Base-by-base conservation (phyloP, 2,797 vertebrate genomes). In the Ceryle rudis region DNA sequence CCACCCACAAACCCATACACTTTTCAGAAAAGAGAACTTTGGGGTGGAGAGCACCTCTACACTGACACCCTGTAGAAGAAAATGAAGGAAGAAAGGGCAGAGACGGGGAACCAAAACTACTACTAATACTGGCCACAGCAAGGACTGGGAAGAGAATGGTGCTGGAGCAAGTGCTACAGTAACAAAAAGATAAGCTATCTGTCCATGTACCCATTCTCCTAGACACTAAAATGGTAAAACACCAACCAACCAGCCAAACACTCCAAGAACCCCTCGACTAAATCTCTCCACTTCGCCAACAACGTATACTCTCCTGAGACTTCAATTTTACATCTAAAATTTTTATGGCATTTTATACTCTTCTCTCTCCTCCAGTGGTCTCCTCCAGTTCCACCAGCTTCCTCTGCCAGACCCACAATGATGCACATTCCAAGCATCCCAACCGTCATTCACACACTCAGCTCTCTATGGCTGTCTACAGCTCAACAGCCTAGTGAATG, bases 261-360 rank as follows among this genome's bases (percentile, higher is more conserved):
- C 58, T 3, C 10, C 5, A 5, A 12, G 23, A 20, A 10, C 0
- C 2, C 3, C 41, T 29, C 6, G 23, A 12, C 22, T 26, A 67
- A 57, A 28, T 55, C n/a, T 41, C 46, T 66, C 37, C 0, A 0
- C 21, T 81, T 81, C 29, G 23, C 19, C 39, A 51, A 9, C 11
- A 60, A 41, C 2, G 3, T 19, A 19, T 9, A 14, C 5, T 37
- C 8, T 52, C 23, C 25, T 9, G 7, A 28, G 14, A 58, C 28
- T 74, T 35, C 17, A 37, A 8, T 65, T 64, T 60, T 81, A 28
- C 15, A 39, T 9, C 7, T 33, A 21, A 46, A 54, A 28, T 29
- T 52, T 78, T 72, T 23, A 90, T 4, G 20, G 8, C 5, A 28
- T 58, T 72, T 80, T 79, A 26, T 47, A 33, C 5, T 22, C 28